Percentiles rank a stretch among this genome's conserved stretches.
phyloP scores from a whole-genome alignment of 2,888 invertebrate species.

The Pasiphila rectangulata region DNA sequence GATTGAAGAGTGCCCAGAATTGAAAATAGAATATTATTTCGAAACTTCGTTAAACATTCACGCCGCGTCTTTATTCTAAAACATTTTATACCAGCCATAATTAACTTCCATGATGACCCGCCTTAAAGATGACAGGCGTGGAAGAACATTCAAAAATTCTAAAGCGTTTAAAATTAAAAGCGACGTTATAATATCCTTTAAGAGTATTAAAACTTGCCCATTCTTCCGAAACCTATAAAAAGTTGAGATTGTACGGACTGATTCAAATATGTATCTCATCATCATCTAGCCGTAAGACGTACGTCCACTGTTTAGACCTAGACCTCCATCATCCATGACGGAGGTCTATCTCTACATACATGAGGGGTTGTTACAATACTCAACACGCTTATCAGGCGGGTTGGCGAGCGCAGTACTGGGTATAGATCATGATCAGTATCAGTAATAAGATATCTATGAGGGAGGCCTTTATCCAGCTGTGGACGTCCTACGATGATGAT shows the following conservation, averaged over 20 bases:
- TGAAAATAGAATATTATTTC: not conserved
- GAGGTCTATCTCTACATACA: too few relatives aligned
- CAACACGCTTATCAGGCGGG: too few relatives aligned
- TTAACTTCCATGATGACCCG: constrained; percentile 21
- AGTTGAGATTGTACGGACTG: constrained; percentile 46
- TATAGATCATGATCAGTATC: too few relatives aligned
- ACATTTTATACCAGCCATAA: constrained; percentile 17
- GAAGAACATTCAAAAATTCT: constrained; percentile 53
- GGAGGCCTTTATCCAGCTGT: too few relatives aligned
- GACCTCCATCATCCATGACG: too few relatives aligned
- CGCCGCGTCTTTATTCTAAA: constrained; percentile 4
- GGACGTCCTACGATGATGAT: too few relatives aligned
- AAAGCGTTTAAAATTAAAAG: constrained; percentile 66
- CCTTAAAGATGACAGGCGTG: constrained; percentile 48
- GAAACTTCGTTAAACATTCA: constrained; percentile 4
- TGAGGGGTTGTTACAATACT: too few relatives aligned
- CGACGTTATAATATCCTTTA: constrained; percentile 64
- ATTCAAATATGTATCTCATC: too few relatives aligned
- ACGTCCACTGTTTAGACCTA: too few relatives aligned
- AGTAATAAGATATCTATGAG: too few relatives aligned
- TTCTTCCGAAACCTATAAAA: constrained; percentile 29
- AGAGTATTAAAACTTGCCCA: constrained; percentile 35
- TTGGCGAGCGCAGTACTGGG: too few relatives aligned
- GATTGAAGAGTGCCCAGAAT: not conserved
- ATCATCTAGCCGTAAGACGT: too few relatives aligned